phyloP scores from a whole-genome alignment of 2,888 invertebrate species.

The Catocala fraxini region DNA sequence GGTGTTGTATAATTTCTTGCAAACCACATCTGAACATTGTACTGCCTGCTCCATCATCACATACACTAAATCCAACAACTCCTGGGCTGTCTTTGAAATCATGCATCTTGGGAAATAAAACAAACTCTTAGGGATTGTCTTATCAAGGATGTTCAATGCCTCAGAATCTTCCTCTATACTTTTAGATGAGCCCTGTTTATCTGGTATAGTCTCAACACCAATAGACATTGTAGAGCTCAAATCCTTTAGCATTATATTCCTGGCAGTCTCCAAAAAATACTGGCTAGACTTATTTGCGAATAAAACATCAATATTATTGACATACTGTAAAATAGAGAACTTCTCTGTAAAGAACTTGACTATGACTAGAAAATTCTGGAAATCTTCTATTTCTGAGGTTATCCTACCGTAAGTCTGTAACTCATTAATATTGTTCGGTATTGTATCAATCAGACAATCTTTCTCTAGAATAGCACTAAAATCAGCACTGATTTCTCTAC shows the following conservation, averaged over 20 bases:
- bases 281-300: slow-evolving; percentile 93
- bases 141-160: slow-evolving; percentile 74
- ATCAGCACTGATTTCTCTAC: slow-evolving; percentile 84
- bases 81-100: slow-evolving; percentile 89
- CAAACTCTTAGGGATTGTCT: slow-evolving; percentile 77
- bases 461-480: slow-evolving; percentile 90
- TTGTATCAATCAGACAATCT: slow-evolving; percentile 91
- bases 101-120: slow-evolving; percentile 86
- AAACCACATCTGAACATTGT: slow-evolving; percentile 88
- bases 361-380: slow-evolving; percentile 89
- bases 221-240: slow-evolving; percentile 91
- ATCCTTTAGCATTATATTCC: slow-evolving; percentile 93
- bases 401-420: slow-evolving; percentile 89
- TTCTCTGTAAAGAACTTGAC: slow-evolving; percentile 88
- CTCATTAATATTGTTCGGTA: slow-evolving; percentile 92
- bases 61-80: slow-evolving; percentile 89
- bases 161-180: slow-evolving; percentile 59
- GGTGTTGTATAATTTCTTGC: slow-evolving; percentile 90
- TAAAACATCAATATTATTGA: slow-evolving; percentile 91
- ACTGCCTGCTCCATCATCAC: slow-evolving; percentile 90
- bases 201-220: slow-evolving; percentile 80
- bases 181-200: slow-evolving; percentile 26
- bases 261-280: slow-evolving; percentile 90
- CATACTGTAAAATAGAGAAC: slow-evolving; percentile 89
- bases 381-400: slow-evolving; percentile 88